These are phyloP conservation scores for Drosophila pachea DNA, from an alignment of 1,140 invertebrate genomes.

Conservation along the genomic window DNA sequence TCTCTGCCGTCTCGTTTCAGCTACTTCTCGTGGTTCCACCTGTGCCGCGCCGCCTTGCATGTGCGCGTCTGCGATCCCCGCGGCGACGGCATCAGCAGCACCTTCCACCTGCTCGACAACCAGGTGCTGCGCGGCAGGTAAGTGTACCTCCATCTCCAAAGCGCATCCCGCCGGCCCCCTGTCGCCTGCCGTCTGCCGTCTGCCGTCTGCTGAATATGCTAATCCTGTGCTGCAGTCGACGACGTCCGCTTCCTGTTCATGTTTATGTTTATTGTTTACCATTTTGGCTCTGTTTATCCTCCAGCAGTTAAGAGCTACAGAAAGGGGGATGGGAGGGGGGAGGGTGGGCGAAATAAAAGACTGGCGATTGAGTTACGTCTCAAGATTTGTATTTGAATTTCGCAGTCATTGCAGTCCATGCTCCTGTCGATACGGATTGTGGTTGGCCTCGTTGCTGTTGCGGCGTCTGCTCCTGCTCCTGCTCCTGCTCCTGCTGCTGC, in stretches of 20 bases:
- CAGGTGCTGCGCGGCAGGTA: constrained; percentile 81
- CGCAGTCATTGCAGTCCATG: not conserved
- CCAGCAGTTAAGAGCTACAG: not conserved
- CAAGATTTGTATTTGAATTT: not conserved
- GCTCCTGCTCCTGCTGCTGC: not conserved
- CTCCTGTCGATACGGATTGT: not conserved
- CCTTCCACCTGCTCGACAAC: constrained; percentile 82
- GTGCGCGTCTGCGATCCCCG: constrained; percentile 82
- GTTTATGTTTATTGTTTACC: constrained; percentile 23
- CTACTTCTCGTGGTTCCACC: constrained; percentile 83
- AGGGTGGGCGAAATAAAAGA: not conserved
- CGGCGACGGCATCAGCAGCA: constrained; percentile 83
- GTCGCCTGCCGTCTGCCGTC: too few relatives aligned
- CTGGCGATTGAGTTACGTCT: not conserved
- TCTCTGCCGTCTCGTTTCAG: constrained; percentile 74
- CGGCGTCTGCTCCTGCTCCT: not conserved
- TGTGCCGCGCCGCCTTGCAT: constrained; percentile 82
- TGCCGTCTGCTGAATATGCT: not conserved
- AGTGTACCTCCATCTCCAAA: too few relatives aligned
- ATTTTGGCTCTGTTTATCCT: constrained; percentile 17
- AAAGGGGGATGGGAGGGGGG: not conserved
- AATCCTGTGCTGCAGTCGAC: constrained; percentile 24
- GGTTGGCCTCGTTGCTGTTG: too few relatives aligned
- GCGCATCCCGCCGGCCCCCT: too few relatives aligned
- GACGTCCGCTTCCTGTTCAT: constrained; percentile 7